These are phyloP conservation scores for Hirudinaria manillensis DNA, from an alignment of 2,888 invertebrate species.

Conservation along the genomic window DNA sequence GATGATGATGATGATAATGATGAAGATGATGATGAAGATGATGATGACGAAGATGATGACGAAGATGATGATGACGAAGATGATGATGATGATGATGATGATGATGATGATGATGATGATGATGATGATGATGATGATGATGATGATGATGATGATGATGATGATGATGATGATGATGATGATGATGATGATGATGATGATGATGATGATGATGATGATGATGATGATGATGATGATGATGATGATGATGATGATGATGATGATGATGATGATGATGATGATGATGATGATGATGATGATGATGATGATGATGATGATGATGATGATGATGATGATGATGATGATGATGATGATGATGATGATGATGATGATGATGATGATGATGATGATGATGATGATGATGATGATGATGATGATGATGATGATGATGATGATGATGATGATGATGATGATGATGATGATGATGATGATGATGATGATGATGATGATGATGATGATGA, in stretches of 20 bases:
- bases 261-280: slow-evolving; percentile 12
- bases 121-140: slow-evolving; percentile 13
- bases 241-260: slow-evolving; percentile 19
- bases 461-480: slow-evolving; percentile 28
- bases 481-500: slow-evolving; percentile 28
- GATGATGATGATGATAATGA: not conserved
- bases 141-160: slow-evolving; percentile 17
- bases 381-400: slow-evolving; percentile 23
- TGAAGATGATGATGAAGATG: too few species aligned
- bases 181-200: slow-evolving; percentile 26
- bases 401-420: slow-evolving; percentile 15
- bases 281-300: slow-evolving; percentile 24
- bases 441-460: slow-evolving; percentile 20
- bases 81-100: not conserved
- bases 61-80: not conserved
- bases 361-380: slow-evolving; percentile 5
- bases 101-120: slow-evolving; percentile 1
- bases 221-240: slow-evolving; percentile 26
- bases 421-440: not conserved
- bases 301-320: slow-evolving; percentile 17
- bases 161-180: slow-evolving; percentile 14
- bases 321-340: slow-evolving; percentile 20
- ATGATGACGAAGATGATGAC: not conserved
- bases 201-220: slow-evolving; percentile 23
- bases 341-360: slow-evolving; percentile 13